A percentile compares a stretch with the other conserved stretches of the same genome.
phyloP scores from a whole-genome alignment of 2,113 vertebrate genomes.

The Fulica atra region DNA sequence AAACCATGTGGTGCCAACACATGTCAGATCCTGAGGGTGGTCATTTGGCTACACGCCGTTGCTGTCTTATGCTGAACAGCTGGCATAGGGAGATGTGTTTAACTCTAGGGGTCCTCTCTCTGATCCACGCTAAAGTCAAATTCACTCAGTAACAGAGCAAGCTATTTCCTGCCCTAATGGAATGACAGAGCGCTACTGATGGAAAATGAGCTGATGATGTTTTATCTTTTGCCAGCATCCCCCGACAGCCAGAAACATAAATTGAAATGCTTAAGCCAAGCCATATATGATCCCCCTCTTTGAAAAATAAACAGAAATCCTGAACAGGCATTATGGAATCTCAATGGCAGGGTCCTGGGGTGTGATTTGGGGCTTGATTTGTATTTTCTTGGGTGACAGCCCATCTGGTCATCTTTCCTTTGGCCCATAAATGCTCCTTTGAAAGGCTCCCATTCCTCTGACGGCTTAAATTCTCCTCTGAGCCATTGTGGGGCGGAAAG shows the following conservation, averaged over 20 bases:
- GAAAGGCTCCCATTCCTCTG: conserved; percentile 15
- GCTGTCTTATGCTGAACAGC: conserved; percentile 36
- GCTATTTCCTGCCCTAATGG: conserved; percentile 63
- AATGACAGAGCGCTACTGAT: conserved; percentile 63
- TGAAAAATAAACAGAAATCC: conserved; percentile 54
- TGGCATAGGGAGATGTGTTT: conserved; percentile 33
- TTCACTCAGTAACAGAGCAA: conserved; percentile 48
- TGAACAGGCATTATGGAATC: conserved; percentile 27
- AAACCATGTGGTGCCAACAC: conserved; percentile 21
- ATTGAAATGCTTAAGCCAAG: conserved; percentile 57
- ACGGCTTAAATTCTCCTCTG: conserved; percentile 29
- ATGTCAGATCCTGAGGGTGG: conserved; percentile 13
- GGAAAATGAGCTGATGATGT: conserved; percentile 65
- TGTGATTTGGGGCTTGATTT: conserved; percentile 30
- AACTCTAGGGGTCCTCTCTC: conserved; percentile 26
- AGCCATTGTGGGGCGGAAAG: neutral
- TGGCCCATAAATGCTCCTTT: conserved; percentile 7
- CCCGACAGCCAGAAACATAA: conserved; percentile 54
- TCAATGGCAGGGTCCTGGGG: conserved; percentile 12
- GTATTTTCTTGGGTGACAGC: conserved; percentile 48
- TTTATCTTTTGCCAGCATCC: conserved; percentile 66
- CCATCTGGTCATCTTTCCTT: conserved; percentile 53
- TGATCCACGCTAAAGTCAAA: conserved; percentile 51
- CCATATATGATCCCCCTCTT: conserved; percentile 33
- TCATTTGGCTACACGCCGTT: neutral